phyloP scores from a whole-genome alignment of 2,113 vertebrate species.

The Ammodramus savannarum region DNA sequence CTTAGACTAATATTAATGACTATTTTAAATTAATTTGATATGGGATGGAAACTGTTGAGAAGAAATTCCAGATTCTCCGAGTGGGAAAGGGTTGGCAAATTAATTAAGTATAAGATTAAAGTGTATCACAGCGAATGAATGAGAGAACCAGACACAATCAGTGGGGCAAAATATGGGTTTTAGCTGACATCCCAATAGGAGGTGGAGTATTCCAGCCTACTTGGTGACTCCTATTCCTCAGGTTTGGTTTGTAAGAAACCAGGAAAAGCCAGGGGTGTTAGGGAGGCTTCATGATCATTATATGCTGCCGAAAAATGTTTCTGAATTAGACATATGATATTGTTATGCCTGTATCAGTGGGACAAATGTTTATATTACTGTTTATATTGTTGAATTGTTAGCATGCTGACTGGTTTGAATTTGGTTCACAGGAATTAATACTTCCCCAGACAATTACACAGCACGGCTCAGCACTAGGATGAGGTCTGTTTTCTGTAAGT shows the following conservation, averaged over 20 bases:
- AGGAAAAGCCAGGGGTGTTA: background rate
- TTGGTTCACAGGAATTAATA: background rate
- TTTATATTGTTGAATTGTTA: background rate
- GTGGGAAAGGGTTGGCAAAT: background rate
- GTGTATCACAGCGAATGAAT: background rate
- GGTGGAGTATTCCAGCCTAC: background rate
- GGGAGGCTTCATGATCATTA: background rate
- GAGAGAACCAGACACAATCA: background rate
- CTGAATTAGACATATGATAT: background rate
- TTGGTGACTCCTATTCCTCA: background rate
- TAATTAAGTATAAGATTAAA: background rate
- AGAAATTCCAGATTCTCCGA: background rate
- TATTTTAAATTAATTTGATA: constrained; percentile 23
- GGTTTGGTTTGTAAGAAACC: background rate
- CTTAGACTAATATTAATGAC: constrained; percentile 1
- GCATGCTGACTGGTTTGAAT: background rate
- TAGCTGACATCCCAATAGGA: background rate
- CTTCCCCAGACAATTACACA: background rate
- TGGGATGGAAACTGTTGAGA: background rate
- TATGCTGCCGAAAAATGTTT: background rate
- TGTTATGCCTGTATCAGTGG: background rate
- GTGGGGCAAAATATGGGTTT: background rate
- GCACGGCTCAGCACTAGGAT: background rate
- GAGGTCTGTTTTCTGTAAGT: background rate
- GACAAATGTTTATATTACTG: background rate